Percentiles rank a stretch among this genome's conserved stretches.
phyloP scores from a whole-genome alignment of 1,140 invertebrate genomes.

The Cotesia typhae region DNA sequence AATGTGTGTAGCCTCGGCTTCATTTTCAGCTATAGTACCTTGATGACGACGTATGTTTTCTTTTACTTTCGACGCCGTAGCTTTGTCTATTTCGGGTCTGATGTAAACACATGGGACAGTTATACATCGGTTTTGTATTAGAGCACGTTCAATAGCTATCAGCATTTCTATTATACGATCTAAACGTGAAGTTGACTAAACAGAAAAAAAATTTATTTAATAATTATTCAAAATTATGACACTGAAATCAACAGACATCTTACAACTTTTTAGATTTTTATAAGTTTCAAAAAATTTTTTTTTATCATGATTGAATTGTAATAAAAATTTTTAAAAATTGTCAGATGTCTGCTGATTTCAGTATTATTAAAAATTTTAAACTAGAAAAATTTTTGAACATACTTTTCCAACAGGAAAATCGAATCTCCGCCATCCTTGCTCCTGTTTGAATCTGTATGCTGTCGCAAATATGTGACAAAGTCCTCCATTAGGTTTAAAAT shows the following conservation, averaged over 20 bases:
- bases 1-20: constrained; percentile 91
- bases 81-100: constrained; percentile 87
- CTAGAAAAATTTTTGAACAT: constrained; percentile 49
- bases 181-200: constrained; percentile 85
- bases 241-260: no score
- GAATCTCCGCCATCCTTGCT: constrained; percentile 93
- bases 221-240: no score
- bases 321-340: no score
- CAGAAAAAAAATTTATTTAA: constrained; percentile 44
- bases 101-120: constrained; percentile 83
- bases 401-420: constrained; percentile 88
- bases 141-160: constrained; percentile 86
- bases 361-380: no score
- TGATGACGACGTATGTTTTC: constrained; percentile 90
- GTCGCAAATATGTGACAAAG: constrained; percentile 92
- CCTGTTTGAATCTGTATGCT: constrained; percentile 94
- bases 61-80: constrained; percentile 80
- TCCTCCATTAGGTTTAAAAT: constrained; percentile 92
- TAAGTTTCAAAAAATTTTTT: no score
- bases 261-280: no score
- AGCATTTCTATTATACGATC: constrained; percentile 95
- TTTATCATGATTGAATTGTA: no score
- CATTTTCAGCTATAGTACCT: constrained; percentile 81
- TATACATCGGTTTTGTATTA: constrained; percentile 84
- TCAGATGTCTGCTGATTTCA: no score